These are phyloP conservation scores for Amphipyra berbera DNA, from an alignment of 2,888 invertebrate species.

Conservation along the genomic window DNA sequence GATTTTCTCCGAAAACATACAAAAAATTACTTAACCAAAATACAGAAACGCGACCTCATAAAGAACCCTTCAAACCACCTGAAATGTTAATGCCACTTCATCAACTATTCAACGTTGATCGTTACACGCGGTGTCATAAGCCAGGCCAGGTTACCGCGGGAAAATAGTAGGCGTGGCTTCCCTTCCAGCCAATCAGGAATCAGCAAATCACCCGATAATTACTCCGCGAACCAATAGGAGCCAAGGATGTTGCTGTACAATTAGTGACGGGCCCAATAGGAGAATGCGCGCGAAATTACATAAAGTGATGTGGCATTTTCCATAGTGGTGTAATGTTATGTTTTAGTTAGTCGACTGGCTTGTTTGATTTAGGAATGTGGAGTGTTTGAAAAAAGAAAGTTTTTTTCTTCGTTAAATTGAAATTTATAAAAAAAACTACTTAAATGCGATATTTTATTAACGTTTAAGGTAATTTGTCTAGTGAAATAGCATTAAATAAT, in stretches of 20 bases:
- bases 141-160: constrained; percentile 63
- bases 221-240: constrained; percentile 73
- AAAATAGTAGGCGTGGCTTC: constrained; percentile 76
- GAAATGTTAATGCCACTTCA: constrained; percentile 79
- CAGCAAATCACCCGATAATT: constrained; percentile 66
- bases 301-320: constrained; percentile 60
- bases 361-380: constrained; percentile 50
- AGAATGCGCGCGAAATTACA: constrained; percentile 59
- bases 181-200: constrained; percentile 72
- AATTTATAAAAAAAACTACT: background rate
- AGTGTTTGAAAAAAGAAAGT: constrained; percentile 8
- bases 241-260: constrained; percentile 67
- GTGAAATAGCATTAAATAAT: no score
- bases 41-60: constrained; percentile 25
- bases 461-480: no score
- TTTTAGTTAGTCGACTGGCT: constrained; percentile 55
- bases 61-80: constrained; percentile 56
- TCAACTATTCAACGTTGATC: constrained; percentile 79
- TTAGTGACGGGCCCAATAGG: constrained; percentile 73
- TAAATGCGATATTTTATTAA: no score
- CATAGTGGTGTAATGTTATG: constrained; percentile 58
- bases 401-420: no score
- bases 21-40: constrained; percentile 5
- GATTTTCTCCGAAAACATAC: no score
- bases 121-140: constrained; percentile 78